Conservation (phyloP, 2,888 invertebrate species). For the Rhyacophila evoluta region DNA sequence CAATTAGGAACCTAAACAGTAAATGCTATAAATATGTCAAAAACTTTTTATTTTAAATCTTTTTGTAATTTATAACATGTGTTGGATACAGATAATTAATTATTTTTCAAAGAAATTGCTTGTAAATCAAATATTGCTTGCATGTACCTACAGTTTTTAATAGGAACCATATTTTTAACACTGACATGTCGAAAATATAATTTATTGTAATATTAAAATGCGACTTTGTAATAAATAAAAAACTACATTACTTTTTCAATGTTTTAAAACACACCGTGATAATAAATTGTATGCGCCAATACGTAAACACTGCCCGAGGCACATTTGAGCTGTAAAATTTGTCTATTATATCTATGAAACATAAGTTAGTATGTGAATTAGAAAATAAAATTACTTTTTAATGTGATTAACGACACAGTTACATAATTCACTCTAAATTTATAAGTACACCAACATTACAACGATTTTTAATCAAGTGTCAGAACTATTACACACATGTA, state of each 20-base stretch:
- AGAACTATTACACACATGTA: no score
- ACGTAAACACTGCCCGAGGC: background rate
- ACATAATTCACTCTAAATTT: background rate
- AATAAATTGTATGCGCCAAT: background rate
- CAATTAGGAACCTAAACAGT: no score
- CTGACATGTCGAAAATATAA: background rate
- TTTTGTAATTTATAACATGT: background rate
- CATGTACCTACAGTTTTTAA: background rate
- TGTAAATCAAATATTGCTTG: background rate
- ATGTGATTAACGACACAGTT: background rate
- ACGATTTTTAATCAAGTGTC: no score
- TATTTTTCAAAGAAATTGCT: background rate
- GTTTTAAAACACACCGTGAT: background rate
- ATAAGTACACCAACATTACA: background rate
- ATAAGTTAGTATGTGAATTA: constrained; percentile 5
- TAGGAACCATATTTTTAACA: background rate
- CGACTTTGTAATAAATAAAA: background rate
- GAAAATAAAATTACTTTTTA: constrained; percentile 1
- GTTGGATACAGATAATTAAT: background rate
- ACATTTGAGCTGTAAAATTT: background rate
- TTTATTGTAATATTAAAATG: background rate
- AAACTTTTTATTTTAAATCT: background rate
- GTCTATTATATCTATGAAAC: background rate
- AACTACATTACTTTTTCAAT: background rate
- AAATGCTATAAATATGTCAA: no score